phyloP scores from a whole-genome alignment of 1,140 invertebrate species.

The Procambarus clarkii region DNA sequence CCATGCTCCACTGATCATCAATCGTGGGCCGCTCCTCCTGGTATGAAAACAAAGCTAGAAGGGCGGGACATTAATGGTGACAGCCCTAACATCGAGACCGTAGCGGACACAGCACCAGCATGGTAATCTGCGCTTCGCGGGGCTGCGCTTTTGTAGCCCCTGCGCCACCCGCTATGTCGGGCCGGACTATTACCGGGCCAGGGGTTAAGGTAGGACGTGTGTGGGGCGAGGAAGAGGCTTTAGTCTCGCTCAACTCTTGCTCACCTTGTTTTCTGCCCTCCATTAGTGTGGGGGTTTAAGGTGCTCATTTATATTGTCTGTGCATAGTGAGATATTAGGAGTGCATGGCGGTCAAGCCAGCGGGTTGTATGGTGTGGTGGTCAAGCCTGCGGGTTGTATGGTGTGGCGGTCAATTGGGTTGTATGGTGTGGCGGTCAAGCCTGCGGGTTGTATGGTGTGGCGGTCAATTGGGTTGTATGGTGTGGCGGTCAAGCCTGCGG shows the following conservation, averaged over 20 bases:
- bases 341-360: too few relatives aligned
- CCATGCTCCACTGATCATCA: constrained; percentile 39
- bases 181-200: constrained; percentile 16
- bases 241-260: constrained; percentile 26
- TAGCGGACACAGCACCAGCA: constrained; percentile 26
- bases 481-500: too few relatives aligned
- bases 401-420: too few relatives aligned
- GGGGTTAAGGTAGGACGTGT: constrained; percentile 35
- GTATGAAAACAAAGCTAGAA: constrained; percentile 38
- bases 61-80: constrained; percentile 15
- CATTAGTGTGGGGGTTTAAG: not conserved
- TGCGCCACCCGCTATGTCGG: constrained; percentile 36
- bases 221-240: constrained; percentile 36
- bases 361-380: too few relatives aligned
- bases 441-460: too few relatives aligned
- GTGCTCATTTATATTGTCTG: not conserved
- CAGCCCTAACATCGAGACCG: constrained; percentile 29
- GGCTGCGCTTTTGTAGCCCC: constrained; percentile 35
- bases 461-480: too few relatives aligned
- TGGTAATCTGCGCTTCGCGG: constrained; percentile 18
- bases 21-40: constrained; percentile 30
- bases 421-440: too few relatives aligned
- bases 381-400: too few relatives aligned
- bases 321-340: not conserved
- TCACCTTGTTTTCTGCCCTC: constrained; percentile 6